phyloP scores from a whole-genome alignment of 2,797 vertebrate genomes.

The Poeciliopsis gracilis region DNA sequence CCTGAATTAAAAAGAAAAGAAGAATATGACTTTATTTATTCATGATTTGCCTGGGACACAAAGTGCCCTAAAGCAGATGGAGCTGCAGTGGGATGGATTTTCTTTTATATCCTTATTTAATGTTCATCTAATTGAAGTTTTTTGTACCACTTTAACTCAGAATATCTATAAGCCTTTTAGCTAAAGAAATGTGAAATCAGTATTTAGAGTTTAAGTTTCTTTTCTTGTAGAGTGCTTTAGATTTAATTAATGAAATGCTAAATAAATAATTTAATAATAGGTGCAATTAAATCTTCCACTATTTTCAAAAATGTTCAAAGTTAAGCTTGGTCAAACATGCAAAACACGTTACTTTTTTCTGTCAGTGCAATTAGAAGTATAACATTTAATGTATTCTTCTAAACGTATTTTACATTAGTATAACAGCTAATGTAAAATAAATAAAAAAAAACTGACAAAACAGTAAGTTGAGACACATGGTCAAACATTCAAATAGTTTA shows the following conservation, averaged over 20 bases:
- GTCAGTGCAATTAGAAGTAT: too few relatives aligned
- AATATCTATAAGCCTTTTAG: neutral
- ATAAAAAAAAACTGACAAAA: too few relatives aligned
- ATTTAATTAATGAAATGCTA: neutral
- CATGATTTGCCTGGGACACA: neutral
- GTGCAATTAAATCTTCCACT: neutral
- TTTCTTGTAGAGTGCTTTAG: neutral
- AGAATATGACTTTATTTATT: constrained; percentile 3
- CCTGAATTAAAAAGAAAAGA: constrained; percentile 1
- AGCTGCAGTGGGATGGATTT: neutral
- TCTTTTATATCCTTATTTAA: neutral
- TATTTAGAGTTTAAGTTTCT: neutral
- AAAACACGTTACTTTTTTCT: too few relatives aligned
- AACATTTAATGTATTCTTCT: too few relatives aligned
- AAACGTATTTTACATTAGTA: too few relatives aligned
- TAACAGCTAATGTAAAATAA: too few relatives aligned
- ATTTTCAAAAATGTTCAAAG: neutral
- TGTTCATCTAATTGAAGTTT: constrained; percentile 2
- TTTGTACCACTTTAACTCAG: neutral
- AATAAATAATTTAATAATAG: neutral
- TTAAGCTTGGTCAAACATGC: too few relatives aligned
- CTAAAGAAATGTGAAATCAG: neutral
- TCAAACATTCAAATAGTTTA: too few relatives aligned
- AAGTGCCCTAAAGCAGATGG: constrained; percentile 2
- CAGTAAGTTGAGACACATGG: neutral